Evolutionary conservation across 2,888 invertebrate genomes (phyloP).

Genomic region (Parelbella ahira): DNA sequence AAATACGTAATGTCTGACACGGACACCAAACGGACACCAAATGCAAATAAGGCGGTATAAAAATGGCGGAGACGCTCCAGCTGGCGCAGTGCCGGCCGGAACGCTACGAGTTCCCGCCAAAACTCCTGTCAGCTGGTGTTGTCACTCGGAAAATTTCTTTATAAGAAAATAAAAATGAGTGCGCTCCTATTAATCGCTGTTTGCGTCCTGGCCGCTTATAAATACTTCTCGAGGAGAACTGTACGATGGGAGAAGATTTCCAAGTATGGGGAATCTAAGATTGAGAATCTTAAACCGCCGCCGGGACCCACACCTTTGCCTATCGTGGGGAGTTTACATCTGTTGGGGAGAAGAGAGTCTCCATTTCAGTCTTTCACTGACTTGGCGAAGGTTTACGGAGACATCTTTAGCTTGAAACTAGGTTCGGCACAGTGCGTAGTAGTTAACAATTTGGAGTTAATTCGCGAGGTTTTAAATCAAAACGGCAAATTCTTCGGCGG

Average conservation of each 20-base stretch:
- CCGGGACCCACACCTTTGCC: conserved; percentile 85
- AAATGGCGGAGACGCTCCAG: conserved; percentile 32
- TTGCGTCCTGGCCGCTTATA: conserved; percentile 50
- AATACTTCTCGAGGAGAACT: conserved; percentile 48
- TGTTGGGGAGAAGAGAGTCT: conserved; percentile 81
- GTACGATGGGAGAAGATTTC: conserved; percentile 40
- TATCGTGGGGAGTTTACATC: conserved; percentile 85
- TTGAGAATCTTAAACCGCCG: conserved; percentile 57
- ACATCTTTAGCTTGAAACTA: conserved; percentile 85
- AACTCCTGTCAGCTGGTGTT: conserved; percentile 51
- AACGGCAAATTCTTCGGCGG: conserved; percentile 92
- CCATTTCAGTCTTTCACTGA: conserved; percentile 87
- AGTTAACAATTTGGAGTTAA: conserved; percentile 86
- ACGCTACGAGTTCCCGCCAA: conserved; percentile 52
- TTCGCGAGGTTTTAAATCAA: conserved; percentile 87
- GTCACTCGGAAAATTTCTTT: conserved; percentile 62
- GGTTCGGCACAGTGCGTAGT: conserved; percentile 86
- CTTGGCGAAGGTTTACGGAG: conserved; percentile 85
- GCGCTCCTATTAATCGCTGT: conserved; percentile 58
- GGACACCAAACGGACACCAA: conserved; percentile 6
- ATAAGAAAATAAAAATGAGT: conserved; percentile 60
- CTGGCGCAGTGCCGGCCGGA: conserved; percentile 40
- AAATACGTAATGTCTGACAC: too few species aligned
- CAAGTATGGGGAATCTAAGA: conserved; percentile 43
- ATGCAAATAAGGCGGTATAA: conserved; percentile 38